These are phyloP conservation scores for Nipponia nippon DNA, from an alignment of 2,113 vertebrate species.

Conservation along the genomic window DNA sequence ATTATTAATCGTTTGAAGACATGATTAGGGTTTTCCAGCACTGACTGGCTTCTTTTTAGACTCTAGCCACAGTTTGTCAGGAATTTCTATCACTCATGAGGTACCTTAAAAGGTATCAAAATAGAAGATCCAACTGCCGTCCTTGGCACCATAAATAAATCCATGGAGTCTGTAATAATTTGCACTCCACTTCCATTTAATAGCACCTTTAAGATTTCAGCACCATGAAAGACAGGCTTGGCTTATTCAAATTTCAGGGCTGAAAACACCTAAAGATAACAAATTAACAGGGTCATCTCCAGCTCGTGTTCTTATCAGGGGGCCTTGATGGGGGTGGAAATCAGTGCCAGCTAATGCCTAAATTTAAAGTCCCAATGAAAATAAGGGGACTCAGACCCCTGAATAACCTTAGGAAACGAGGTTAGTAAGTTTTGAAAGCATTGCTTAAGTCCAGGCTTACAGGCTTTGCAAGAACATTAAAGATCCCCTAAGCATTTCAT, in stretches of 20 bases:
- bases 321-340: background rate
- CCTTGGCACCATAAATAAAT: background rate
- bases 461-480: background rate
- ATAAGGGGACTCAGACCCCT: background rate
- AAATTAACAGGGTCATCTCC: background rate
- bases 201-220: background rate
- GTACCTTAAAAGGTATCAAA: background rate
- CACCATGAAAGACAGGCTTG: background rate
- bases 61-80: background rate
- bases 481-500: background rate
- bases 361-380: background rate
- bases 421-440: background rate
- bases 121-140: background rate
- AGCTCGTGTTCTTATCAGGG: background rate
- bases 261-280: background rate
- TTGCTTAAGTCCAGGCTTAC: background rate
- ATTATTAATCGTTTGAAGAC: background rate
- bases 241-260: background rate
- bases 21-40: background rate
- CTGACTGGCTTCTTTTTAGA: background rate
- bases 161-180: background rate
- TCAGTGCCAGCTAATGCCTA: background rate
- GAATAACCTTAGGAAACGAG: background rate
- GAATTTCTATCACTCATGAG: background rate
- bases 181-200: background rate